Base-by-base conservation (phyloP, 2,888 invertebrate species). In the Cataglyphis albicans region DNA sequence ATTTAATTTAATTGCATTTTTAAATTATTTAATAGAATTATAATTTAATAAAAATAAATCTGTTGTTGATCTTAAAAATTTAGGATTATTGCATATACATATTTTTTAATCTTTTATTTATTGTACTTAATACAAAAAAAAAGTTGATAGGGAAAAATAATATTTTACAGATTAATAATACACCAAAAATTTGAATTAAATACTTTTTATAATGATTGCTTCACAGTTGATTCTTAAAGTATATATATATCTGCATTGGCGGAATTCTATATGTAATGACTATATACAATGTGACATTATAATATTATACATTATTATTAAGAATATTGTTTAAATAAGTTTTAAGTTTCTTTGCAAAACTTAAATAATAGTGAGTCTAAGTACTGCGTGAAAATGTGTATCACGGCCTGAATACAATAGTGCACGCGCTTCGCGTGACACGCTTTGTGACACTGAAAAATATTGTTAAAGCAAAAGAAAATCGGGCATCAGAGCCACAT, bases 391-490 rank as follows among this genome's bases (percentile, higher is more conserved):
- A 57, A 72, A 35, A 41, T 7, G 25, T 18, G 35, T 59, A 78
- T 32, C 18, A 25, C 12, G 18, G 57, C 32, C 32, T 59, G 18
- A 41, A 55, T 70, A 12, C 44, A 59, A 35, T 65, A 15, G n/a
- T 67, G 41, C 29, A 64, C 38, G 38, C 25, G 64, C 21, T 32
- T 70, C 10, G 76, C 18, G 41, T 57, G 78, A 59, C 48, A 78
- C 12, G 59, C 70, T 70, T 78, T 78, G 44, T 70, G 44, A 78
- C 78, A 59, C 59, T 78, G 70, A 44, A 63, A 78, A 59, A 70
- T 78, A 59, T 25, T 78, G 70, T 41, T 70, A 78, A 70, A 70
- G 59, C 25, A 70, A 78, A 59, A 78, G 59, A 78, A 78, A 44
- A 70, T 78, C 78, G 35, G 32, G 9, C 61, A 25, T 38, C 32